These are phyloP conservation scores for Dinomys branickii DNA, from an alignment of 2,113 vertebrate species.

Conservation along the genomic window DNA sequence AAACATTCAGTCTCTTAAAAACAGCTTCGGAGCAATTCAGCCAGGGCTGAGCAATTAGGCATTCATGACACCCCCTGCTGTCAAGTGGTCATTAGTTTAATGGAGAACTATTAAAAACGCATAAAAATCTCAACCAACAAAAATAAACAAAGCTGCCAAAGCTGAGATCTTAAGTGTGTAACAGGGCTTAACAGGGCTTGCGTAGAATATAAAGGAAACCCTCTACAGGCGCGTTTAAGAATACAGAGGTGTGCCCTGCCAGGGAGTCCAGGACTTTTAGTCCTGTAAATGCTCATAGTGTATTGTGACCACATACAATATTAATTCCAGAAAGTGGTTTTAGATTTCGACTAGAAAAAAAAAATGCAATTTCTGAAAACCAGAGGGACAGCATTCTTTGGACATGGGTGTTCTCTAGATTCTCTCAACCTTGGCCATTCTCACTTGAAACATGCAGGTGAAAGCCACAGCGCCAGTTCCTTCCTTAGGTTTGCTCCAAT, in stretches of 20 bases:
- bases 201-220: not conserved
- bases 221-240: not conserved
- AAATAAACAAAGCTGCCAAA: slow-evolving; percentile 31
- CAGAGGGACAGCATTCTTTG: not conserved
- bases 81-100: slow-evolving; percentile 60
- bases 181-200: not conserved
- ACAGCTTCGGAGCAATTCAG: not conserved
- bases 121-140: slow-evolving; percentile 64
- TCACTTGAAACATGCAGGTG: not conserved
- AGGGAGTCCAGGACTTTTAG: not conserved
- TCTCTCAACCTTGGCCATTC: not conserved
- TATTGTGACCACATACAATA: not conserved
- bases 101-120: slow-evolving; percentile 67
- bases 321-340: not conserved
- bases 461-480: not conserved
- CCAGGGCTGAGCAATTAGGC: slow-evolving; percentile 33
- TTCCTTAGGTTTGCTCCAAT: not conserved
- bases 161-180: not conserved
- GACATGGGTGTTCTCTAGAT: not conserved
- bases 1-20: slow-evolving; percentile 26
- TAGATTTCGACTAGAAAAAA: not conserved
- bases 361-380: not conserved
- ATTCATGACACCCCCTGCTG: not conserved
- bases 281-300: not conserved
- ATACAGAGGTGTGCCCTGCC: rapidly evolving